Percentiles rank a stretch among this genome's conserved stretches.
Conservation (phyloP, 1,140 invertebrate genomes). For the Drosophila watanabei region DNA sequence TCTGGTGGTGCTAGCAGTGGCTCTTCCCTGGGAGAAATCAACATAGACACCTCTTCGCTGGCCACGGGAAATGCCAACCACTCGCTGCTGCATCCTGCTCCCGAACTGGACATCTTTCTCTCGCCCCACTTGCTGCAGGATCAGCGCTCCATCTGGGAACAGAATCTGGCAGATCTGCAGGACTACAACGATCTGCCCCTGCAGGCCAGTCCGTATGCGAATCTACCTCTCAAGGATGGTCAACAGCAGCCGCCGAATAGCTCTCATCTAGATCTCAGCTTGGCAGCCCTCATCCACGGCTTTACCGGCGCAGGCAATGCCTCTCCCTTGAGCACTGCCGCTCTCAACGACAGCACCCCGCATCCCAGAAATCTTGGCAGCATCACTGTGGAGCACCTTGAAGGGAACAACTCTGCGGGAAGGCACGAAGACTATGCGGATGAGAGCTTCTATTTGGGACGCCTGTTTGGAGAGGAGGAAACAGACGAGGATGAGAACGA, state of each 20-base stretch:
- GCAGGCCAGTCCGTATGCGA: conserved; percentile 67
- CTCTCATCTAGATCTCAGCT: conserved; percentile 64
- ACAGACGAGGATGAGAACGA: conserved; percentile 49
- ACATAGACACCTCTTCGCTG: conserved; percentile 52
- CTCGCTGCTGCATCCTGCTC: conserved; percentile 24
- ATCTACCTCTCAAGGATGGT: conserved; percentile 82
- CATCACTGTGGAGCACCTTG: conserved; percentile 45
- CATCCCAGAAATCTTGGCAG: conserved; percentile 65
- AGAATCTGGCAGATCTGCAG: conserved; percentile 80
- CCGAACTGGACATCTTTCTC: conserved; percentile 72
- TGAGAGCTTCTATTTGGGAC: conserved; percentile 40
- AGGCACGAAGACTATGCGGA: conserved; percentile 32
- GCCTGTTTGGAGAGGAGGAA: conserved; percentile 45
- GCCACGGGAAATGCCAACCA: conserved; percentile 45
- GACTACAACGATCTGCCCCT: conserved; percentile 79
- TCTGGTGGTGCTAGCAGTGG: conserved; percentile 22
- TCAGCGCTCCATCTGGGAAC: conserved; percentile 80
- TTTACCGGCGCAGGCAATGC: conserved; percentile 48
- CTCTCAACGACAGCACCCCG: conserved; percentile 77
- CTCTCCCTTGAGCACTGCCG: conserved; percentile 30
- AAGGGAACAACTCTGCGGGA: conserved; percentile 45
- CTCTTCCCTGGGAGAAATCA: conserved; percentile 45
- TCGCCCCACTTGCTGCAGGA: conserved; percentile 73
- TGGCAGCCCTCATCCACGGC: conserved; percentile 66
- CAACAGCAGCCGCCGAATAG: conserved; percentile 65